Base-by-base conservation (phyloP, 2,113 vertebrate genomes). In the Ctenomys sociabilis region DNA sequence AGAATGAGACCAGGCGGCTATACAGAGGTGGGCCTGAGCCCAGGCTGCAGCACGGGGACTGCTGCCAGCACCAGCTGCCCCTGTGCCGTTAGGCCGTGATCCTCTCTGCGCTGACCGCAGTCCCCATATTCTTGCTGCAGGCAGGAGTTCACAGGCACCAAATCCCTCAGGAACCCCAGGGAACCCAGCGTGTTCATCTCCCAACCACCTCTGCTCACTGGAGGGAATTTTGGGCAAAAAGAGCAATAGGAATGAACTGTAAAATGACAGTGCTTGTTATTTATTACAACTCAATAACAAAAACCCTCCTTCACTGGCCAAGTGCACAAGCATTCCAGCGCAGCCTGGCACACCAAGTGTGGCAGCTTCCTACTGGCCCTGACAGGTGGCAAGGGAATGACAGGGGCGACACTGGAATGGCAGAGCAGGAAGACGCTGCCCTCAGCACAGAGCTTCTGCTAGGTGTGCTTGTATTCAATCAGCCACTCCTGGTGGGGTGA, bases 381-480 rank as follows among this genome's bases (percentile, higher is more conserved):
- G 97, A 97, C 97, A 98, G 98, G 98, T 98, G 98, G 97, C 91
- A 94, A 94, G 97, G 93, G 96, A 90, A 96, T 95, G 98, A 97
- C 81, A 94, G 97, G 93, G 92, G 97, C 94, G 98, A 97, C 77
- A 81, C 77, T 88, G 89, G 84, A 68, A 61, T 37, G 5, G 92
- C 54, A 72, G 82, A 96, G 97, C 89, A 94, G 96, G 96, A 98
- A 97, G 98, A 95, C 37, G 93, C 93, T 89, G 91, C 90, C 97
- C 95, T 98, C 96, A 97, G 96, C 98, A 98, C 95, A 68, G 94
- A 96, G 92, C 40, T 94, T 98, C 95, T 32, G n/a, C 95, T 85
- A 57, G 24, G 88, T 5, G 8, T 90, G 96, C 94, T 95, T 95
- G 90, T 92, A 49, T 94, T 95, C 72, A 64, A 37, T 59, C 0